Evolutionary conservation across 2,797 vertebrate genomes (phyloP), one percentile per base, ranked within the genome.

Genomic region (Parotocinclus haroldoi): DNA sequence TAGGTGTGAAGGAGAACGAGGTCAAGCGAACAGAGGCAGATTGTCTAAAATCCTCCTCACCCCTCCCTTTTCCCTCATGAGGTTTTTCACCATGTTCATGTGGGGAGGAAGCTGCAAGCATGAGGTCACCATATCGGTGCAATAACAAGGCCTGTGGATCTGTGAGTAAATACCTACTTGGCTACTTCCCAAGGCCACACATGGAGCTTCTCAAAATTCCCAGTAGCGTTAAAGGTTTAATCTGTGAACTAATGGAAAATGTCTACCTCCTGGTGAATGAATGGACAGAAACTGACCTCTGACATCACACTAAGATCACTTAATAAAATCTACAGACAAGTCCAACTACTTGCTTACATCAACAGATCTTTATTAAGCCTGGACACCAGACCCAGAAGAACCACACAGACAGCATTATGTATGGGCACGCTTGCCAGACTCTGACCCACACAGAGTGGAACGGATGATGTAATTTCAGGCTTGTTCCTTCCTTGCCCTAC

Each of bases 21-120:
- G 8, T 39, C 27, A 67, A 39, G 49, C 45, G 60, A 71, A 77
- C 70, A 77, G 58, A 58, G 45, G 17, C 38, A 10, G 38, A 68
- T 62, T 79, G 73, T 72, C 27, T 27, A 27, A 27, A 18, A 46
- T 14, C 48, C 48, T 10, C 17, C 37, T 11, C 36, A 5, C 6
- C 13, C 0, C 12, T 49, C 10, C 10, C 53, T 0, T 46, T 16
- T 39, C 40, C 54, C 53, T 50, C 58, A 16, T 45, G 19, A 40
- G 52, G 48, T 45, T 40, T 70, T 66, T 55, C 10, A 44, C n/a
- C 19, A 51, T 4, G 16, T 40, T 68, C 60, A 27, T 58, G 46
- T 27, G 51, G 10, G 10, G 12, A 17, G 27, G 66, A 48, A 27
- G 50, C 68, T 56, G 39, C 38, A 40, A 71, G 27, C 60, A n/a